These are phyloP conservation scores for Otolemur crassicaudatus DNA, from an alignment of 2,797 vertebrate species.

Conservation along the genomic window DNA sequence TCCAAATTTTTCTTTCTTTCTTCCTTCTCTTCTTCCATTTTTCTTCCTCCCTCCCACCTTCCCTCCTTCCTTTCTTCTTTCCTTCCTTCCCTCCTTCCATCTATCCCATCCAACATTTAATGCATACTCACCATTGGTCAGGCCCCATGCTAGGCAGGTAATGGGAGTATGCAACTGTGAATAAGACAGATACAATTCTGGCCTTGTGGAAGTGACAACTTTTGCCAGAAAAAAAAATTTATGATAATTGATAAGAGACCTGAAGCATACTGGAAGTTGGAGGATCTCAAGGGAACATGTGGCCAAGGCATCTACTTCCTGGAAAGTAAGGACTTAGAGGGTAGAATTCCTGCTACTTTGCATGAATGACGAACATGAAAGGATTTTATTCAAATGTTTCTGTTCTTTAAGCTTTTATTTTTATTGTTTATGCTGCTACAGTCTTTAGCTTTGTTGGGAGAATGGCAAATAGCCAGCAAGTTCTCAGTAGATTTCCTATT, in stretches of 20 bases:
- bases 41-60: fast-evolving
- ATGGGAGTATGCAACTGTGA: not conserved
- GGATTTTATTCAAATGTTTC: slow-evolving; percentile 17
- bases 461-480: slow-evolving; percentile 6
- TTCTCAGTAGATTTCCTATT: slow-evolving; percentile 26
- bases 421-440: slow-evolving; percentile 36
- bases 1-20: not conserved
- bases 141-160: not conserved
- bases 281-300: not conserved
- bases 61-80: too few relatives aligned
- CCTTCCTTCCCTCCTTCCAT: not conserved
- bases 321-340: not conserved
- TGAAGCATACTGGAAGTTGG: not conserved
- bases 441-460: slow-evolving; percentile 21
- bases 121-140: not conserved
- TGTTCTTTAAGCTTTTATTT: slow-evolving; percentile 68
- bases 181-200: not conserved
- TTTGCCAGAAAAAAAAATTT: not conserved
- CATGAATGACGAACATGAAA: not conserved
- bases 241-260: not conserved
- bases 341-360: not conserved
- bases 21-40: not conserved
- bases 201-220: not conserved
- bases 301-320: not conserved
- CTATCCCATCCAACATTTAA: not conserved